A percentile compares a stretch with the other conserved stretches of the same genome.
Evolutionary conservation across 1,140 invertebrate species (phyloP).

Genomic region (Drosophila mojavensis): DNA sequence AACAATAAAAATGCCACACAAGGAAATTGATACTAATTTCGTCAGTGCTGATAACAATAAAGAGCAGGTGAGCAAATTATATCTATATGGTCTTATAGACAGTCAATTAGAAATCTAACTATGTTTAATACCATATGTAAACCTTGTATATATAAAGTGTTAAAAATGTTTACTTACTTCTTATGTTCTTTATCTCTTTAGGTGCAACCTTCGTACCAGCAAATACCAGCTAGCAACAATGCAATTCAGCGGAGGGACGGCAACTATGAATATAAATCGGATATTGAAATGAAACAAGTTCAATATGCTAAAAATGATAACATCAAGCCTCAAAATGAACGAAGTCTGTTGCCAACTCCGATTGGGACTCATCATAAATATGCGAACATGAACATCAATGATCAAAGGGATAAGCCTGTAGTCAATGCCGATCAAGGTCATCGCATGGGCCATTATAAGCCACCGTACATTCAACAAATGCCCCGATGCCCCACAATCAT

Average conservation of each 20-base stretch:
- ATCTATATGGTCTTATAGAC: neutral
- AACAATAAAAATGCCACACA: conserved; percentile 85
- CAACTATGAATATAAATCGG: conserved; percentile 46
- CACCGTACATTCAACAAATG: conserved; percentile 52
- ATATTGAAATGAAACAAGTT: conserved; percentile 48
- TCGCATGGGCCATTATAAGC: conserved; percentile 56
- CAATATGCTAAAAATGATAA: conserved; percentile 37
- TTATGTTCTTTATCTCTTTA: conserved; percentile 11
- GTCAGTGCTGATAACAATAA: conserved; percentile 21
- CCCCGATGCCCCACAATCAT: conserved; percentile 55
- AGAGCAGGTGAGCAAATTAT: conserved; percentile 35
- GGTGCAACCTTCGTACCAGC: conserved; percentile 27
- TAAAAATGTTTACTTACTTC: too few relatives aligned
- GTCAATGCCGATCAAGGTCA: conserved; percentile 52
- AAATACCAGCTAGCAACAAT: conserved; percentile 31
- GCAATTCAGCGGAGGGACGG: conserved; percentile 45
- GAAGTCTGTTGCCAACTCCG: conserved; percentile 64
- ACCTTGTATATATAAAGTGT: too few relatives aligned
- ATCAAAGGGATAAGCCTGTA: conserved; percentile 36
- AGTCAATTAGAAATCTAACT: too few relatives aligned
- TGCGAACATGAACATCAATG: conserved; percentile 67
- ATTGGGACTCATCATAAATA: conserved; percentile 54
- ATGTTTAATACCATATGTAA: too few relatives aligned
- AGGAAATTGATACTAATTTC: conserved; percentile 25
- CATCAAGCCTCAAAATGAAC: conserved; percentile 39